phyloP scores from a whole-genome alignment of 2,113 vertebrate genomes.

The Halichoerus grypus region DNA sequence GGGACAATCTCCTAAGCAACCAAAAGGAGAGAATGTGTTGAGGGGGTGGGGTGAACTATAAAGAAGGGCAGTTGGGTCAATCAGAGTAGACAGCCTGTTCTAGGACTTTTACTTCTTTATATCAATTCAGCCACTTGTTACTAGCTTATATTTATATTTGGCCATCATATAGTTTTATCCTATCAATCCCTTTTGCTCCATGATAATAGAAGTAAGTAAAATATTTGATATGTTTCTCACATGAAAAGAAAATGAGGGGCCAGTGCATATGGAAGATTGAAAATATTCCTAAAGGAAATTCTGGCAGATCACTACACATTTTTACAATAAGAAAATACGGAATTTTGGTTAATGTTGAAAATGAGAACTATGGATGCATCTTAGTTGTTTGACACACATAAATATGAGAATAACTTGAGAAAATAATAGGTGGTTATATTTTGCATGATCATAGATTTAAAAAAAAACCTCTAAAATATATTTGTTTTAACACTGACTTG shows the following conservation, averaged over 20 bases:
- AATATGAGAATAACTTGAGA: neutral
- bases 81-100: neutral
- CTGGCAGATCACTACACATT: neutral
- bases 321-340: neutral
- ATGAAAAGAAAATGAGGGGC: neutral
- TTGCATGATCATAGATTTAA: neutral
- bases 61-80: neutral
- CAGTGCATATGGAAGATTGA: neutral
- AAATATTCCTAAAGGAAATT: neutral
- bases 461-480: neutral
- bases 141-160: neutral
- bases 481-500: neutral
- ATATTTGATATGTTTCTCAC: neutral
- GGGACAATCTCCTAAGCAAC: neutral
- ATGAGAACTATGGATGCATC: neutral
- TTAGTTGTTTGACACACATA: neutral
- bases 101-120: neutral
- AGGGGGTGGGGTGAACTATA: neutral
- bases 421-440: neutral
- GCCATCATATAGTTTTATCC: neutral
- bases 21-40: neutral
- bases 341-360: neutral
- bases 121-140: neutral
- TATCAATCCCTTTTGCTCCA: neutral
- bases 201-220: neutral